phyloP scores from a whole-genome alignment of 2,113 vertebrate genomes.

The Percina caprodes region DNA sequence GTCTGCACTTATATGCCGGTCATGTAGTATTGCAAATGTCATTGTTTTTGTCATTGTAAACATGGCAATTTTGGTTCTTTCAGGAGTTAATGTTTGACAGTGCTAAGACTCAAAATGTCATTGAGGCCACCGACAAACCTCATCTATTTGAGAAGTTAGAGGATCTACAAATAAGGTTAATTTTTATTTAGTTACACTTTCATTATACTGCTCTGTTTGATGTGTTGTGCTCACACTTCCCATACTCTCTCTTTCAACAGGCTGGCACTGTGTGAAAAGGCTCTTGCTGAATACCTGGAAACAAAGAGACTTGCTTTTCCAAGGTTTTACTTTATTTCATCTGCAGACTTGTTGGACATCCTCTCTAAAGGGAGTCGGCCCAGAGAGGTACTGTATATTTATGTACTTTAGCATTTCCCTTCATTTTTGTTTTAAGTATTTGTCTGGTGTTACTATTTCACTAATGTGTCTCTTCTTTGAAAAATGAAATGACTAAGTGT shows the following conservation, averaged over 20 bases:
- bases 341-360: constrained; percentile 87
- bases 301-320: constrained; percentile 86
- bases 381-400: constrained; percentile 76
- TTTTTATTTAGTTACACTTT: constrained; percentile 1
- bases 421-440: not conserved
- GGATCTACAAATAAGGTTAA: constrained; percentile 85
- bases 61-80: constrained; percentile 33
- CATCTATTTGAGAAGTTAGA: constrained; percentile 84
- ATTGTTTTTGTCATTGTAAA: not conserved
- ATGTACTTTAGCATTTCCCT: not conserved
- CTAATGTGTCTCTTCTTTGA: not conserved
- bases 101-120: constrained; percentile 85
- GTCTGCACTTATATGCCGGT: constrained; percentile 61
- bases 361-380: constrained; percentile 86
- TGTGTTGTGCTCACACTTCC: not conserved
- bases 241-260: constrained; percentile 63
- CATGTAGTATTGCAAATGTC: not conserved
- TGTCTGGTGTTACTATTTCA: not conserved
- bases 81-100: constrained; percentile 85
- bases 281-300: constrained; percentile 86
- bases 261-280: constrained; percentile 87
- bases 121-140: constrained; percentile 85
- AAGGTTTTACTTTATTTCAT: constrained; percentile 88
- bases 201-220: not conserved
- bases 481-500: not conserved